Conservation (phyloP, 2,113 vertebrate genomes). For the Ictalurus furcatus region DNA sequence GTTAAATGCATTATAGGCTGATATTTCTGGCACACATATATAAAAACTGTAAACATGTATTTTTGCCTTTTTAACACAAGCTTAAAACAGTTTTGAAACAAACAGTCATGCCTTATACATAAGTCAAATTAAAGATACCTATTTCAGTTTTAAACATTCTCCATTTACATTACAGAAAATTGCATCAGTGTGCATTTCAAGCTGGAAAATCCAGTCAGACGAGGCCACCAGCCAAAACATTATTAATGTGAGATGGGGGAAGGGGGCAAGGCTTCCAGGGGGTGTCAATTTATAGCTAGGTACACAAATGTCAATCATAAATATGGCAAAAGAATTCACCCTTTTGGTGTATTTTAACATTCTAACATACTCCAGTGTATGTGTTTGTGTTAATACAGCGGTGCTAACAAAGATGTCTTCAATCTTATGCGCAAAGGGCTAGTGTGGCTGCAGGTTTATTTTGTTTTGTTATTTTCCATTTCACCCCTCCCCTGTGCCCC, state of each 20-base stretch:
- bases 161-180: background rate
- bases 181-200: background rate
- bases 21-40: background rate
- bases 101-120: no score
- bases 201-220: background rate
- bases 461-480: background rate
- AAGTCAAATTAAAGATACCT: background rate
- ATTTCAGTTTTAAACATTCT: background rate
- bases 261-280: background rate
- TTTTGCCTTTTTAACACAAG: background rate
- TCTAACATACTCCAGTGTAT: background rate
- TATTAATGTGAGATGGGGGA: background rate
- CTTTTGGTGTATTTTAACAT: background rate
- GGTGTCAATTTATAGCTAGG: background rate
- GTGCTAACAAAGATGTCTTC: background rate
- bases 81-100: no score
- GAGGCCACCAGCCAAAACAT: background rate
- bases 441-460: background rate
- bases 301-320: background rate
- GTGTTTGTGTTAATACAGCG: background rate
- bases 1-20: background rate
- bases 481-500: background rate
- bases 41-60: background rate
- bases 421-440: background rate
- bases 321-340: background rate